A percentile compares a stretch with the other conserved stretches of the same genome.
phyloP scores from a whole-genome alignment of 30 jellyfish, hydroid and myxozoan species.

The Cassiopea xamachana region DNA sequence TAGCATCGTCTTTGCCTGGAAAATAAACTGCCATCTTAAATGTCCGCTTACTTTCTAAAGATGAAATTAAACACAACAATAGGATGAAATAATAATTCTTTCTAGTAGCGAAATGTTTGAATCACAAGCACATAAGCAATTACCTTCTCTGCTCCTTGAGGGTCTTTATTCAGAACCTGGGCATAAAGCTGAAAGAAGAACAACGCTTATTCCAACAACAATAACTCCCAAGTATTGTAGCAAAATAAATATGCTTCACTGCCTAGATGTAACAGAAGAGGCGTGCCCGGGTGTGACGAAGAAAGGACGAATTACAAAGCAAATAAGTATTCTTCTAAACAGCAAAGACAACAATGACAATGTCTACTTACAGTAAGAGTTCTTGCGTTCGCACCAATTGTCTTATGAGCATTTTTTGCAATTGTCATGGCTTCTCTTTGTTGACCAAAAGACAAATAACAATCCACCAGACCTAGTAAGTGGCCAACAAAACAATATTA shows the following conservation, averaged over 20 bases:
- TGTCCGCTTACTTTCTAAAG: neutral
- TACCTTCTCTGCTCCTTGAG: slow-evolving; percentile 87
- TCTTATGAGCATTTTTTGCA: slow-evolving; percentile 94
- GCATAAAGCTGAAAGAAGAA: slow-evolving; percentile 82
- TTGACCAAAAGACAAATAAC: slow-evolving; percentile 85
- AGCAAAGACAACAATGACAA: no score
- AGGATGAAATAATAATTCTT: no score
- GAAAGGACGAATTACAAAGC: no score
- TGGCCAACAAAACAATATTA: no score
- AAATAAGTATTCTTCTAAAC: no score
- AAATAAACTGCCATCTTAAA: neutral
- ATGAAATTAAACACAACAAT: no score
- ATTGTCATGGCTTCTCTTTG: slow-evolving; percentile 88
- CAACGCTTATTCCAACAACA: neutral
- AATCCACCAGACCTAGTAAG: slow-evolving; percentile 89
- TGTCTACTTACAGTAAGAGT: slow-evolving; percentile 88
- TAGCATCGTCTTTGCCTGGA: slow-evolving; percentile 92
- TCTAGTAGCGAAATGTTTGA: no score
- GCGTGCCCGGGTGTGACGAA: no score
- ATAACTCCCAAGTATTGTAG: neutral
- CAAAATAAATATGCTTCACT: no score
- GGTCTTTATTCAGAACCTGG: slow-evolving; percentile 75
- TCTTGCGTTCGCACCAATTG: slow-evolving; percentile 94
- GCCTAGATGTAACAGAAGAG: no score
- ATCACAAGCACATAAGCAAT: neutral